phyloP scores from a whole-genome alignment of 2,113 vertebrate genomes.

The Tricholaema leucomelas region DNA sequence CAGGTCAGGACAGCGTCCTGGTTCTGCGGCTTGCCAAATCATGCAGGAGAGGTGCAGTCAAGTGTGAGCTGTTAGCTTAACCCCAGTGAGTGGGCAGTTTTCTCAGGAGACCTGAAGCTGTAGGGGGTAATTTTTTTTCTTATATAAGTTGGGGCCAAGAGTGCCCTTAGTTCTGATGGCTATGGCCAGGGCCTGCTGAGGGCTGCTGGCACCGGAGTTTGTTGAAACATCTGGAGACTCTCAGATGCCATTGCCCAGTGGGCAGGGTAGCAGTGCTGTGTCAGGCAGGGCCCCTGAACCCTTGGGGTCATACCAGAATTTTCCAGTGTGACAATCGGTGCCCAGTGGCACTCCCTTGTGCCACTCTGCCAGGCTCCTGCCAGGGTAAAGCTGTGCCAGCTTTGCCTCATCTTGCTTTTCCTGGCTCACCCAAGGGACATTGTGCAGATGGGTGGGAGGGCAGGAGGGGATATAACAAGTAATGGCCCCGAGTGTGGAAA shows the following conservation, averaged over 20 bases:
- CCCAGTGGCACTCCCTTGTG: rapidly evolving
- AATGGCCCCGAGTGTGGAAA: constrained; percentile 70
- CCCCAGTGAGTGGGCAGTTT: background rate
- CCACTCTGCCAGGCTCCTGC: background rate
- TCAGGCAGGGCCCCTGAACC: background rate
- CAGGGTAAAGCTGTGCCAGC: background rate
- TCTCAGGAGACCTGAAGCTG: background rate
- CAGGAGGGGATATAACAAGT: constrained; percentile 54
- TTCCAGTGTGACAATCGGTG: rapidly evolving
- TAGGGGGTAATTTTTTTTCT: background rate
- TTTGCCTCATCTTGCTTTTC: background rate
- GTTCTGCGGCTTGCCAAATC: background rate
- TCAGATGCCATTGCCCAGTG: background rate
- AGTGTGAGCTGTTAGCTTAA: background rate
- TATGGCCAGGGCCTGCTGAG: background rate
- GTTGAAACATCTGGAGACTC: background rate
- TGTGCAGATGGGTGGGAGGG: background rate
- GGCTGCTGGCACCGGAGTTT: background rate
- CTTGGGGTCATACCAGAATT: background rate
- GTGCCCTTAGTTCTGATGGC: background rate
- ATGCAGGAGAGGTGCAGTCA: background rate
- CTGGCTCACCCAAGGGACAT: background rate
- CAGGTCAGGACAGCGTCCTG: rapidly evolving
- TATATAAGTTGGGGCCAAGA: background rate
- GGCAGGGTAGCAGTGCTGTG: background rate